Conservation (phyloP, 2,113 vertebrate genomes). For the Myotis lucifugus region DNA sequence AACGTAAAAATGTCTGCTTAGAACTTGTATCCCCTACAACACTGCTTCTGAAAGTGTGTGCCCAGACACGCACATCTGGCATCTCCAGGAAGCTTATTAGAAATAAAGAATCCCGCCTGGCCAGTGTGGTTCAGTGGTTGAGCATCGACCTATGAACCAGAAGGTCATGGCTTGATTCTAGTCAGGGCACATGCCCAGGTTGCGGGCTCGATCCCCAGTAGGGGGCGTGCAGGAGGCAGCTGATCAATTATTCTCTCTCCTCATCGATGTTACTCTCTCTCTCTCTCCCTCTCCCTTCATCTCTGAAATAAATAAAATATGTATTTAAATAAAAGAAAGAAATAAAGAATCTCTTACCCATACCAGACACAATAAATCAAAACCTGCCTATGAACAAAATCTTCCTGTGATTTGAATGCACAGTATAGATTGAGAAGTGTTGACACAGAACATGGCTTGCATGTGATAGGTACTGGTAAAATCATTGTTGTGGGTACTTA, state of each 20-base stretch:
- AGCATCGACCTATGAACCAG: too few relatives aligned
- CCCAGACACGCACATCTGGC: neutral
- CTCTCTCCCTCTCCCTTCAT: too few relatives aligned
- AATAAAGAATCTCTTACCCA: neutral
- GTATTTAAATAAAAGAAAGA: too few relatives aligned
- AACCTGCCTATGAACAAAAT: neutral
- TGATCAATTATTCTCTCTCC: too few relatives aligned
- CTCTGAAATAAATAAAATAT: too few relatives aligned
- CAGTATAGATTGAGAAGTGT: neutral
- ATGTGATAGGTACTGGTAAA: neutral
- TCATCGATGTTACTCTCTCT: too few relatives aligned
- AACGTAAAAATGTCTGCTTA: neutral
- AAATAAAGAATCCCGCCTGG: neutral
- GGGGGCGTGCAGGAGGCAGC: too few relatives aligned
- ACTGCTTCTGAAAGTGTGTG: neutral
- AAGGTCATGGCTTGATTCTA: too few relatives aligned
- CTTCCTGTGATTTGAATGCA: neutral
- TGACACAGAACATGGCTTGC: neutral
- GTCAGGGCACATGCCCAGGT: too few relatives aligned
- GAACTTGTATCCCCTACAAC: neutral
- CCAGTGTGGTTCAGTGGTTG: too few relatives aligned
- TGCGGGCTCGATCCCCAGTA: too few relatives aligned
- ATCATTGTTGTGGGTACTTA: neutral
- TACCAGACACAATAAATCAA: neutral
- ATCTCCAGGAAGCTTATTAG: neutral